A percentile compares a stretch with the other conserved stretches of the same genome.
These are phyloP conservation scores for Geotrypetes seraphini DNA, from an alignment of 2,797 vertebrate genomes.

Conservation along the genomic window DNA sequence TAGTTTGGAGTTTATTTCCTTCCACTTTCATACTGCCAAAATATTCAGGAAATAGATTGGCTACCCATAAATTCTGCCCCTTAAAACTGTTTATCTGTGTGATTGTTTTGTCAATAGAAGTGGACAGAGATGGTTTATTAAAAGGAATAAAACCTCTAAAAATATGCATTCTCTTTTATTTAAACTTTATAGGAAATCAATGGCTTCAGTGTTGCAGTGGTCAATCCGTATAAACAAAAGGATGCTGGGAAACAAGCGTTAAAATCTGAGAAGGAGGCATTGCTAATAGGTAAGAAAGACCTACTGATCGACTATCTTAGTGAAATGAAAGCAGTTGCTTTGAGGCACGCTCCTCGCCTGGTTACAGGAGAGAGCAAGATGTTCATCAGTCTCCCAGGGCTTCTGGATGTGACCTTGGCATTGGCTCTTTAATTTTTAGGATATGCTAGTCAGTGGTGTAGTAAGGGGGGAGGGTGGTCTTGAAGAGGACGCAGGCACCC, in stretches of 20 bases:
- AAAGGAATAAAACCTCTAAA: conserved; percentile 23
- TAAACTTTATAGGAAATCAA: conserved; percentile 65
- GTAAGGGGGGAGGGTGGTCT: no score
- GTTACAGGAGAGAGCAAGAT: no score
- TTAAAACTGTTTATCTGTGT: conserved; percentile 26
- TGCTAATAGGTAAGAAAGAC: conserved; percentile 78
- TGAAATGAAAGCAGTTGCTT: no score
- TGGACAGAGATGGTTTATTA: conserved; percentile 8
- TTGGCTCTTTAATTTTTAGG: no score
- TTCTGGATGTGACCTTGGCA: no score
- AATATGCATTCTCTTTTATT: conserved; percentile 20
- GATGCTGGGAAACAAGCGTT: conserved; percentile 63
- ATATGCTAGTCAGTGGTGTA: no score
- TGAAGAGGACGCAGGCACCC: no score
- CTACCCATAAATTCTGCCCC: conserved; percentile 27
- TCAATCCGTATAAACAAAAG: conserved; percentile 70
- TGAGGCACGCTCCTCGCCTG: no score
- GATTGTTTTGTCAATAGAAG: conserved; percentile 21
- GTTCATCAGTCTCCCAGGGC: no score
- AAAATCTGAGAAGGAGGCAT: conserved; percentile 84
- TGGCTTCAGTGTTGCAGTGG: conserved; percentile 60
- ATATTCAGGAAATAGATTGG: conserved; percentile 18
- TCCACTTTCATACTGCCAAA: no score
- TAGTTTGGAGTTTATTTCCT: no score
- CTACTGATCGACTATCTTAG: no score